phyloP scores from a whole-genome alignment of 2,113 vertebrate species.

The Elgaria multicarinata region DNA sequence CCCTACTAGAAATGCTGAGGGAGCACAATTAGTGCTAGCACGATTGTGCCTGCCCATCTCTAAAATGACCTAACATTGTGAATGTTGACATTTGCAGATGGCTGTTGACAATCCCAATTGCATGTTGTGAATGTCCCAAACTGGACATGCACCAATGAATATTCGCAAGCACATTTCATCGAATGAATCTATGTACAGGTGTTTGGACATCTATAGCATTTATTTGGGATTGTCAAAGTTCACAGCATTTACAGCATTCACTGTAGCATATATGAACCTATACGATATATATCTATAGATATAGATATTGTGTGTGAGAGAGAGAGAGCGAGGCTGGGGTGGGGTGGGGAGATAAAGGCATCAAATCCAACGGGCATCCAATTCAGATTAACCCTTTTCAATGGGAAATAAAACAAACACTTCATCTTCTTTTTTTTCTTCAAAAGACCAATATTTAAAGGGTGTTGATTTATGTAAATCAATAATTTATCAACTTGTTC shows the following conservation, averaged over 20 bases:
- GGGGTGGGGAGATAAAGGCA: slow-evolving; percentile 15
- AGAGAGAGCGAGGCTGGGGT: too few relatives aligned
- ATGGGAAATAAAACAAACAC: slow-evolving; percentile 66
- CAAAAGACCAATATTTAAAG: slow-evolving; percentile 81
- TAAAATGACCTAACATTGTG: too few relatives aligned
- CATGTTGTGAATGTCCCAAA: not conserved
- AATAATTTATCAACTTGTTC: slow-evolving; percentile 92
- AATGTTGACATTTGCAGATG: too few relatives aligned
- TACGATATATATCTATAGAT: too few relatives aligned
- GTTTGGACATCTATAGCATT: too few relatives aligned
- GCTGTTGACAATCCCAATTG: too few relatives aligned
- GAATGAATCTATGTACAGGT: not conserved
- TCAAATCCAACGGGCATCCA: slow-evolving; percentile 62
- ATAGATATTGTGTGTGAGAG: not conserved
- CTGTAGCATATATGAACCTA: slow-evolving; percentile 13
- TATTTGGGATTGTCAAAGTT: not conserved
- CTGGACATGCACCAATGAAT: not conserved
- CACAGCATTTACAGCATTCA: not conserved
- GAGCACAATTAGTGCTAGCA: too few relatives aligned
- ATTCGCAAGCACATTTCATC: not conserved
- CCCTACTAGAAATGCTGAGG: too few relatives aligned
- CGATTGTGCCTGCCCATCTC: too few relatives aligned
- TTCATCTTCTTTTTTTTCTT: slow-evolving; percentile 57
- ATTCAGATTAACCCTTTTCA: slow-evolving; percentile 70
- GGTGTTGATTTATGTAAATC: slow-evolving; percentile 92